Percentiles rank a stretch among this genome's conserved stretches.
Evolutionary conservation across 2,797 vertebrate genomes (phyloP).

Genomic region (Crotalus adamanteus): DNA sequence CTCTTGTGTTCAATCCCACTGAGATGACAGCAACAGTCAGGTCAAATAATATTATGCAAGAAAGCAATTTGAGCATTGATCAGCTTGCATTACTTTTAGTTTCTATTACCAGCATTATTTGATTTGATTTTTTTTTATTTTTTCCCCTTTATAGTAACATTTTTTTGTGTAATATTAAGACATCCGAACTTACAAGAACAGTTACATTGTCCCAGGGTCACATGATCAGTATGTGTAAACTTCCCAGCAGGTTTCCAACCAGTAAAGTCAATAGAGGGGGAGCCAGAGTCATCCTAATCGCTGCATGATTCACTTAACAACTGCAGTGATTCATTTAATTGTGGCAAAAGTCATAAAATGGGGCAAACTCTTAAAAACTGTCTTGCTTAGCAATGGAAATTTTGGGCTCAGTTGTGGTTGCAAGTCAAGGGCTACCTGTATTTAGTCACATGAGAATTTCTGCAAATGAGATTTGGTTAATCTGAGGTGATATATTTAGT

Average conservation of each 20-base stretch:
- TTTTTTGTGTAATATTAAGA: background rate
- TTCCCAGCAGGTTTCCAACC: background rate
- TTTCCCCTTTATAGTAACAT: too few relatives aligned
- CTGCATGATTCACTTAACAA: background rate
- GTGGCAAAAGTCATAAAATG: background rate
- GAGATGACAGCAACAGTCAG: background rate
- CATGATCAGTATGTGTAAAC: background rate
- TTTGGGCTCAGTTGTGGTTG: background rate
- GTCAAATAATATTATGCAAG: background rate
- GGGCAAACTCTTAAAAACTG: background rate
- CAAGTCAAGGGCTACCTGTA: background rate
- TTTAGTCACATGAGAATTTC: background rate
- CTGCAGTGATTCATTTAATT: background rate
- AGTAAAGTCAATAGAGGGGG: too few relatives aligned
- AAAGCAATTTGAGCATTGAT: background rate
- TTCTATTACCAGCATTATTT: background rate
- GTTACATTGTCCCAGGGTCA: background rate
- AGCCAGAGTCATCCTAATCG: background rate
- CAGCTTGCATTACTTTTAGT: background rate
- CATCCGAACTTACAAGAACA: background rate
- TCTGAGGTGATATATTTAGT: background rate
- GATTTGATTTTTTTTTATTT: background rate
- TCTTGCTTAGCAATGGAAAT: background rate
- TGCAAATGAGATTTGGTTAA: background rate
- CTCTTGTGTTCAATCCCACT: constrained; percentile 1